Evolutionary conservation across 2,113 vertebrate genomes (phyloP).

Genomic region (Gopherus evgoodei): DNA sequence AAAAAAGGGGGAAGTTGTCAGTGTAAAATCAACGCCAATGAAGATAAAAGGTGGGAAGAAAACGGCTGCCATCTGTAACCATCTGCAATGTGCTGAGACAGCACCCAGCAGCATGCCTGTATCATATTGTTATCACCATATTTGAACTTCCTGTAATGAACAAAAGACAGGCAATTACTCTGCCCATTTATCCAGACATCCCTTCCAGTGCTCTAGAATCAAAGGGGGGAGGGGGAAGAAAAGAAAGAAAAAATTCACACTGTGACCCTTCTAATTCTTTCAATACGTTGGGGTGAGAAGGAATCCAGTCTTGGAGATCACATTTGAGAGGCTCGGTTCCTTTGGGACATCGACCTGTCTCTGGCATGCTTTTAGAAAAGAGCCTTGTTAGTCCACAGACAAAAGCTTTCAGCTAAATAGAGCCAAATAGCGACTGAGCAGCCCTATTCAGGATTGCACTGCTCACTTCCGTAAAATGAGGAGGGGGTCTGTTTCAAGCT

Average conservation of each 20-base stretch:
- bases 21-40: not conserved
- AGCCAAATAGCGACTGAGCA: no score
- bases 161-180: not conserved
- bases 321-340: not conserved
- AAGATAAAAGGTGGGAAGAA: not conserved
- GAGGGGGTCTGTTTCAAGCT: not conserved
- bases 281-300: not conserved
- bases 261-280: not conserved
- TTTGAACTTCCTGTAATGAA: not conserved
- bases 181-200: not conserved
- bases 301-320: not conserved
- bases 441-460: no score
- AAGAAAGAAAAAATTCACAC: not conserved
- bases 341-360: not conserved
- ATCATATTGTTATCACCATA: fast-evolving
- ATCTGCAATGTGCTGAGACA: not conserved
- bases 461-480: no score
- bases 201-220: not conserved
- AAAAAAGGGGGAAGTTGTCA: not conserved
- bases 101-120: not conserved
- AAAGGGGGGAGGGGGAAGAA: not conserved
- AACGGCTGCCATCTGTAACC: conserved; percentile 9
- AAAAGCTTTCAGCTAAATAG: not conserved
- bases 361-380: not conserved
- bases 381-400: not conserved